Percentiles rank a stretch among this genome's conserved stretches.
Conservation (phyloP, 2,113 vertebrate species). For the Fukomys damarensis region DNA sequence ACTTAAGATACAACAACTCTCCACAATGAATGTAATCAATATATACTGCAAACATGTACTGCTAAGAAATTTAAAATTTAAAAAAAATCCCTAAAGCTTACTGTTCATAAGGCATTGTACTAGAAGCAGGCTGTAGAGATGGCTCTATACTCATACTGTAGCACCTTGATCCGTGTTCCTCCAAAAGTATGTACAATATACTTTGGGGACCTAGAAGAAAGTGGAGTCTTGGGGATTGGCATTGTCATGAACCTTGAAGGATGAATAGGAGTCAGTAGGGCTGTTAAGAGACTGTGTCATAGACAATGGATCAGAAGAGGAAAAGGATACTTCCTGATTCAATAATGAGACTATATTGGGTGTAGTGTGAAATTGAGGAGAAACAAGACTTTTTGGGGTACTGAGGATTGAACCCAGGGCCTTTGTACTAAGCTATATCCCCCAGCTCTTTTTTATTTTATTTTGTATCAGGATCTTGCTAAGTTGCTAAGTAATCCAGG, state of each 20-base stretch:
- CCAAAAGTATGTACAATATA: background rate
- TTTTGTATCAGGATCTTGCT: background rate
- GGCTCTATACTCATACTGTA: background rate
- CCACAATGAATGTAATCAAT: background rate
- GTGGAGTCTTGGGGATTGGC: background rate
- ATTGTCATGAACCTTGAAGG: constrained; percentile 45
- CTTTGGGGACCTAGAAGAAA: background rate
- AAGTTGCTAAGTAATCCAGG: background rate
- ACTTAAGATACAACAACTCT: background rate
- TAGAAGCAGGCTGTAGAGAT: background rate
- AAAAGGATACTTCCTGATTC: background rate
- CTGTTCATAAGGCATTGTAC: background rate
- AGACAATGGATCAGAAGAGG: background rate
- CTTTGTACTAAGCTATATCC: background rate
- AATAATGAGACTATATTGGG: background rate
- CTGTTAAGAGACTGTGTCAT: background rate
- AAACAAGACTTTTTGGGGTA: background rate
- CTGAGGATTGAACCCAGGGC: background rate
- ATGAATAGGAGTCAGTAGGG: background rate
- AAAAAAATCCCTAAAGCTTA: background rate
- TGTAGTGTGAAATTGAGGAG: background rate
- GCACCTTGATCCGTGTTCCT: background rate
- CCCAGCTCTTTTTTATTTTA: background rate
- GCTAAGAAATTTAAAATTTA: background rate
- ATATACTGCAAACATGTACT: background rate